Base-by-base conservation (phyloP, 2,113 vertebrate genomes). In the Podilymbus podiceps region DNA sequence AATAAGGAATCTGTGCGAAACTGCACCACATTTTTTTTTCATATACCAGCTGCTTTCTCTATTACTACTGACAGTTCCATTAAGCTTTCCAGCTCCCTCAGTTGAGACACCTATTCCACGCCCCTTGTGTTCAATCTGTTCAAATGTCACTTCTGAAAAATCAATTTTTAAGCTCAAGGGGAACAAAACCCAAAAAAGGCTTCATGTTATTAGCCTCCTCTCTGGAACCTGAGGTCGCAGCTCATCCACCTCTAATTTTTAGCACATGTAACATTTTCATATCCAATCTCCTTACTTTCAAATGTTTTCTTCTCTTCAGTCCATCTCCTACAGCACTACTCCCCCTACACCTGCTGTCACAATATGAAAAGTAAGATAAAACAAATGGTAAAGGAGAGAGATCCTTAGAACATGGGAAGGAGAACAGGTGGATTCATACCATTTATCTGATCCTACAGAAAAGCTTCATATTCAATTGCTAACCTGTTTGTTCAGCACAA, bases 121-220 rank as follows among this genome's bases (percentile, higher is more conserved):
- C 24, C 82, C 53, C 82, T 85, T 62, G 38, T 19, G 55, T 53
- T 91, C 91, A 85, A 79, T 88, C 78, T 90, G 85, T 69, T 88
- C 75, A 90, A 88, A 58, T 62, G 59, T 27, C 88, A 74, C 40
- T 96, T 85, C 20, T 30, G 42, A 90, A 93, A 96, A 92, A 92
- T 22, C 71, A 62, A 58, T 73, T 95, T 92, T 84, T 66, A 67
- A 86, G n/a, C 53, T 92, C 33, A 66, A 83, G 35, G 14, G 33
- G 40, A 95, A 79, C 19, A 83, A 90, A 93, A 79, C 9, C 15
- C 33, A 50, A 55, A 89, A 38, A 85, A 72, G 44, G 35, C 30
- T 90, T 71, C 31, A 50, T 7, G 17, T 60, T 42, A 78, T 81
- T 60, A 79, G 27, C 31, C 38, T 82, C 15, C 46, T 62, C 63